phyloP scores from a whole-genome alignment of 2,888 invertebrate genomes.

The Netelia melanura region DNA sequence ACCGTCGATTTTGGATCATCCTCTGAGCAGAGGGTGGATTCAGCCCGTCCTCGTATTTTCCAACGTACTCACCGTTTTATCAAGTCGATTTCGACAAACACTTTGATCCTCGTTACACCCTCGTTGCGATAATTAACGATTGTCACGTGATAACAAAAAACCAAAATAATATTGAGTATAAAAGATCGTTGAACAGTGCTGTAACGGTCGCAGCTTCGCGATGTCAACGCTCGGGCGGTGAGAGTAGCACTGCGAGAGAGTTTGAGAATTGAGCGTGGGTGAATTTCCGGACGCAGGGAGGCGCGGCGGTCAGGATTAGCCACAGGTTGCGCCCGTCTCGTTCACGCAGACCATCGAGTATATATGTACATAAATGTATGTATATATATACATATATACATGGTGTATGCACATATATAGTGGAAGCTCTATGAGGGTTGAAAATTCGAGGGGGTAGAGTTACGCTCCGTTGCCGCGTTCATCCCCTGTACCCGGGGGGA shows the following conservation, averaged over 20 bases:
- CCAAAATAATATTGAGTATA: constrained; percentile 18
- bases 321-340: constrained; percentile 82
- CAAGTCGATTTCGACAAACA: constrained; percentile 25
- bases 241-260: constrained; percentile 80
- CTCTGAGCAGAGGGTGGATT: neutral
- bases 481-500: constrained; percentile 21
- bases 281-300: constrained; percentile 82
- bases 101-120: constrained; percentile 28
- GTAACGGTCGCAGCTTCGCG: constrained; percentile 66
- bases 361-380: neutral
- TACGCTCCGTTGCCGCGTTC: constrained; percentile 32
- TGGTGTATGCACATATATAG: neutral
- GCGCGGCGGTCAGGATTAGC: constrained; percentile 83
- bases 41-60: constrained; percentile 10
- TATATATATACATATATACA: neutral
- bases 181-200: constrained; percentile 27
- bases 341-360: constrained; percentile 70
- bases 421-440: constrained; percentile 50
- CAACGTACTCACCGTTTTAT: constrained; percentile 49
- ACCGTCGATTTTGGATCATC: neutral
- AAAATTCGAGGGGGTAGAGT: constrained; percentile 33
- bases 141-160: constrained; percentile 9
- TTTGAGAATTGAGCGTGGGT: constrained; percentile 80
- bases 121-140: neutral
- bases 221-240: constrained; percentile 78